phyloP scores from a whole-genome alignment of 2,797 vertebrate species.

The Neosalanx taihuensis region DNA sequence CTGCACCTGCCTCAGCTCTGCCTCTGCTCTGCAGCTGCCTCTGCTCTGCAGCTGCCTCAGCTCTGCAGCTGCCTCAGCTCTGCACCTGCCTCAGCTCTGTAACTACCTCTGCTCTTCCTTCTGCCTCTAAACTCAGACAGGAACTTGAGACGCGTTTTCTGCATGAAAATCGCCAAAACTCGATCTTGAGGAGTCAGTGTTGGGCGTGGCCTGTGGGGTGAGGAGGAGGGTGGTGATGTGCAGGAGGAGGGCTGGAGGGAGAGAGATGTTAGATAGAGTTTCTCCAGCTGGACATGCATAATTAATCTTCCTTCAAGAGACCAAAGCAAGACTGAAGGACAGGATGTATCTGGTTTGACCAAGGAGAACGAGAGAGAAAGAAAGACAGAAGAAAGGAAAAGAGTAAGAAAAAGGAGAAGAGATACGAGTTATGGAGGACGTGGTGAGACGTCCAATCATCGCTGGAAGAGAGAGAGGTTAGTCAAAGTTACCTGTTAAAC shows the following conservation, averaged over 20 bases:
- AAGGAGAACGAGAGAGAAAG: not conserved
- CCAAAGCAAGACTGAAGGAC: conserved; percentile 22
- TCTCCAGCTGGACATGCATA: conserved; percentile 69
- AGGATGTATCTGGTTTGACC: conserved; percentile 46
- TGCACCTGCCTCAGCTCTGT: no score
- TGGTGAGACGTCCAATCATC: conserved; percentile 69
- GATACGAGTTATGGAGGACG: conserved; percentile 63
- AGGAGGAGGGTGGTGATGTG: no score
- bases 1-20: no score
- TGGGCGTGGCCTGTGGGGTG: conserved; percentile 11
- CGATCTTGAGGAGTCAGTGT: not conserved
- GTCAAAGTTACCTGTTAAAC: conserved; percentile 32
- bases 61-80: no score
- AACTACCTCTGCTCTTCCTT: no score
- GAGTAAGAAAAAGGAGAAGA: conserved; percentile 14
- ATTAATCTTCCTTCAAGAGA: conserved; percentile 60
- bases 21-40: no score
- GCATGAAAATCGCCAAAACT: no score
- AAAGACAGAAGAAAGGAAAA: conserved; percentile 23
- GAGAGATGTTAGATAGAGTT: conserved; percentile 60
- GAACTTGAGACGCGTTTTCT: no score
- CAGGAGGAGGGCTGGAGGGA: no score
- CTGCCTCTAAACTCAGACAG: no score
- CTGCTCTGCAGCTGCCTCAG: no score
- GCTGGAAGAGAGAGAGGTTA: conserved; percentile 75